A percentile compares a stretch with the other conserved stretches of the same genome.
Conservation (phyloP, 2,888 invertebrate species). For the Drosophila pegasa region DNA sequence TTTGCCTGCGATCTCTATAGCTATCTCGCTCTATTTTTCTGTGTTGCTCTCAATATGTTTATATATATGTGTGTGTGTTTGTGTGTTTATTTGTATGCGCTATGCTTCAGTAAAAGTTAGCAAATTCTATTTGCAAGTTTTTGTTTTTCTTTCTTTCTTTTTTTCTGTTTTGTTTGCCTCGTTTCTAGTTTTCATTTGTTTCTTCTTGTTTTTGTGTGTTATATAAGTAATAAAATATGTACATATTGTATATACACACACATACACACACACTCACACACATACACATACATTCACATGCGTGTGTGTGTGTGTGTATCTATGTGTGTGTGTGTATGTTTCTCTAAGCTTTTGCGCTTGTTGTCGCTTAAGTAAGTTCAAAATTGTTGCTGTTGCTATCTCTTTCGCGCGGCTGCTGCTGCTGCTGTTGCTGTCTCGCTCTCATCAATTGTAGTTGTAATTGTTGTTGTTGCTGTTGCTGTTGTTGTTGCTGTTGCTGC, state of each 20-base stretch:
- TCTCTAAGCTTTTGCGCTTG: conserved; percentile 53
- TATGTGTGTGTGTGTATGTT: conserved; percentile 28
- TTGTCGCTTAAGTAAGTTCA: conserved; percentile 66
- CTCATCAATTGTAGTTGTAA: conserved; percentile 64
- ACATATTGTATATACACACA: conserved; percentile 61
- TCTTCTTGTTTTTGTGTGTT: conserved; percentile 37
- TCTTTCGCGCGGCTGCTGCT: conserved; percentile 33
- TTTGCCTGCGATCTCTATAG: conserved; percentile 22
- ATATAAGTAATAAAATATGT: conserved; percentile 78
- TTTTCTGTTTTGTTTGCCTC: conserved; percentile 62
- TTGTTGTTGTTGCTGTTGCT: conserved; percentile 34
- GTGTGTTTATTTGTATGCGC: conserved; percentile 40
- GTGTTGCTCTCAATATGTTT: conserved; percentile 28
- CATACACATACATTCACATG: not conserved
- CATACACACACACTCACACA: conserved; percentile 17
- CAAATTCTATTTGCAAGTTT: conserved; percentile 58
- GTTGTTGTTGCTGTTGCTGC: conserved; percentile 55
- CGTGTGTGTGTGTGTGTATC: conserved; percentile 30
- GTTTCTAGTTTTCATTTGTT: conserved; percentile 53
- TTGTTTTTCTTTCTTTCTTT: conserved; percentile 14
- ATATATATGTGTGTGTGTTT: conserved; percentile 31
- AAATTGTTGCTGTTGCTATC: conserved; percentile 66
- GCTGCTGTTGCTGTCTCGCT: conserved; percentile 41
- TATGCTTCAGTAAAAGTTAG: conserved; percentile 53
- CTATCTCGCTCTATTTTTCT: conserved; percentile 9